Conservation (phyloP, 2,888 invertebrate genomes). For the Drosophila bunnanda region DNA sequence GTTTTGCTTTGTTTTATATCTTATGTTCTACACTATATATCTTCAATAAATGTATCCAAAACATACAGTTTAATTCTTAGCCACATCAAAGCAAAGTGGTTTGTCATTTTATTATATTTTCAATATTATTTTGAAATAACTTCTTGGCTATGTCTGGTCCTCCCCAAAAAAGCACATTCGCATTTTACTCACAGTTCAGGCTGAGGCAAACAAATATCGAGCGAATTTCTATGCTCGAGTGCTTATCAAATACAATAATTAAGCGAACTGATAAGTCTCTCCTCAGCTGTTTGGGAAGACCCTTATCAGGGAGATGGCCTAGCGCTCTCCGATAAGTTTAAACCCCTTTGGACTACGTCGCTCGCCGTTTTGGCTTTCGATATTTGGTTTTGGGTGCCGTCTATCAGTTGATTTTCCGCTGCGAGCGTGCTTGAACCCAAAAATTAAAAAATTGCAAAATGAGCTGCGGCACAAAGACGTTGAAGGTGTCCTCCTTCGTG, state of each 20-base stretch:
- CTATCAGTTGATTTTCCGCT: conserved; percentile 53
- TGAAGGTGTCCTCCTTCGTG: conserved; percentile 75
- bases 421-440: conserved; percentile 31
- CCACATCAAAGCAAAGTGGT: too few species aligned
- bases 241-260: conserved; percentile 37
- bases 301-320: conserved; percentile 54
- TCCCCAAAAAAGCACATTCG: neutral
- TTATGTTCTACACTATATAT: too few species aligned
- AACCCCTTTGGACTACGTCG: conserved; percentile 52
- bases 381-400: conserved; percentile 33
- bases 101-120: too few species aligned
- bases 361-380: conserved; percentile 4
- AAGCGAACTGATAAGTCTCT: conserved; percentile 7
- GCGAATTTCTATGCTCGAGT: conserved; percentile 33
- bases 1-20: too few species aligned
- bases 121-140: too few species aligned
- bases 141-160: neutral
- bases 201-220: conserved; percentile 16
- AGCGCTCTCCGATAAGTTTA: conserved; percentile 39
- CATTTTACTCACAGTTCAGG: neutral
- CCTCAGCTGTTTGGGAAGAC: conserved; percentile 48
- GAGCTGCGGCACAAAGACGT: conserved; percentile 72
- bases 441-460: conserved; percentile 51
- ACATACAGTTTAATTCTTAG: too few species aligned
- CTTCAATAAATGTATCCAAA: too few species aligned